Base-by-base conservation (phyloP, 2,888 invertebrate species). In the Danaus chrysippus region DNA sequence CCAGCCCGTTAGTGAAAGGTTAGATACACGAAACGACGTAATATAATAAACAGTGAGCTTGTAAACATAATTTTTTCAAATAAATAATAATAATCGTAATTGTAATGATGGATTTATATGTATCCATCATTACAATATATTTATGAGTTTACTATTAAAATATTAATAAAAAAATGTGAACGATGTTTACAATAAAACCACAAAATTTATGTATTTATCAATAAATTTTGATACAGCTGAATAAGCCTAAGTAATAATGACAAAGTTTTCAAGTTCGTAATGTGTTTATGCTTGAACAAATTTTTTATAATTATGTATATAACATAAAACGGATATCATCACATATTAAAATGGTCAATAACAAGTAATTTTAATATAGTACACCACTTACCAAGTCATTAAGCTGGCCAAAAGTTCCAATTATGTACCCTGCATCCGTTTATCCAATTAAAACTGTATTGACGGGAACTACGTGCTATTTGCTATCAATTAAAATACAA, bases 381-480 rank as follows among this genome's bases (percentile, higher is more conserved):
- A 64, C 57, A 61, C 62, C 66, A 59, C 63, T 65, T 61, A 65
- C 65, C 61, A 63, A 64, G 62, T 68, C 68, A 68, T 68, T 68
- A 64, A 61, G 53, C 59, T 55, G 58, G 34, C 59, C 58, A 63
- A 67, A 61, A 63, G 61, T 62, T 65, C 68, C 69, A 69, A 69
- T 69, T 68, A 68, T 65, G 52, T 67, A 43, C 67, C 61, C 62
- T 65, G 65, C 63, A 65, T 67, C 60, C 68, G 68, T 62, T 68
- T 68, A 68, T 68, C 68, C 69, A 69, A 69, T 69, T 69, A 69
- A 68, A 66, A 65, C 58, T 57, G 66, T 66, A 68, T 66, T 68
- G 66, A 63, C 63, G 52, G 62, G 58, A 63, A 63, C 63, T 66
- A 63, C 64, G 66, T 66, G 66, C 60, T 68, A 64, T 68, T 68